Conservation (phyloP, 2,113 vertebrate genomes). For the Prietella phreatophila region DNA sequence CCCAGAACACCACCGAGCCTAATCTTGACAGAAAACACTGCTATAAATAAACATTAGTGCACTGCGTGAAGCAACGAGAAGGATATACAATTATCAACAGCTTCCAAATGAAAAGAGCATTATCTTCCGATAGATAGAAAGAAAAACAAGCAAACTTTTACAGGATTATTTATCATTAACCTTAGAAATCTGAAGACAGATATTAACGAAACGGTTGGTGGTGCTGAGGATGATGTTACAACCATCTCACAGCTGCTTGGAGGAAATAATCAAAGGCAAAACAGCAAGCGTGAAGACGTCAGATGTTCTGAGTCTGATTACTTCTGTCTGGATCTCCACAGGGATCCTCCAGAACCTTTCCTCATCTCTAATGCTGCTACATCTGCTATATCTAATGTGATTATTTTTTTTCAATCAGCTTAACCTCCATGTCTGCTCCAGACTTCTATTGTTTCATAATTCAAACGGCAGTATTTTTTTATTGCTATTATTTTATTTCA, state of each 20-base stretch:
- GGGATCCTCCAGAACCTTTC: constrained; percentile 10
- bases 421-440: too few relatives aligned
- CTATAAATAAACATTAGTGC: constrained; percentile 6
- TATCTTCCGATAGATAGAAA: background rate
- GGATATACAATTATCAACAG: background rate
- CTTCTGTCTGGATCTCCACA: constrained; percentile 12
- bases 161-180: background rate
- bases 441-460: background rate
- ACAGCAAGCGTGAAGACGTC: background rate
- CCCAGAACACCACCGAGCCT: background rate
- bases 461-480: background rate
- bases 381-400: background rate
- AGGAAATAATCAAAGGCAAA: background rate
- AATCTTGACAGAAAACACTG: background rate
- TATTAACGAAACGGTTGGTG: too few relatives aligned
- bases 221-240: background rate
- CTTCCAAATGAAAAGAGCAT: background rate
- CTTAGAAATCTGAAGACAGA: background rate
- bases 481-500: background rate
- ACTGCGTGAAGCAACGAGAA: background rate
- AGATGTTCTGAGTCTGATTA: constrained; percentile 11
- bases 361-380: background rate
- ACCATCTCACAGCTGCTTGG: background rate
- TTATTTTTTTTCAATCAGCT: background rate
- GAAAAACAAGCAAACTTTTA: background rate